Percentiles rank a stretch among this genome's conserved stretches.
Conservation (phyloP, 1,140 invertebrate species). For the Drosophila sp. region DNA sequence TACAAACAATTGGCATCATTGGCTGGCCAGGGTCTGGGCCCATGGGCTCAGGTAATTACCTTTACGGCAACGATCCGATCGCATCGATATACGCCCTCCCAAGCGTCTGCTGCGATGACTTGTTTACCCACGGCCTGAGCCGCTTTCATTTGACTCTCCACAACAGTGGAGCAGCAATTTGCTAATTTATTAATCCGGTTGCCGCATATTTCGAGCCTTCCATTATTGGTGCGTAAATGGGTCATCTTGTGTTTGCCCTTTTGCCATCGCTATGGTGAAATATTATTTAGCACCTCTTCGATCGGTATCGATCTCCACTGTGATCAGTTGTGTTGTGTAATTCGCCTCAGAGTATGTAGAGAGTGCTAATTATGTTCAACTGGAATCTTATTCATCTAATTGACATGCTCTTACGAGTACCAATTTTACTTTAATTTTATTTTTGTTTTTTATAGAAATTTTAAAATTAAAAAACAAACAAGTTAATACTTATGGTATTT, state of each 20-base stretch:
- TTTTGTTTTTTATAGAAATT: too few relatives aligned
- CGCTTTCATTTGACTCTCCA: slow-evolving; percentile 69
- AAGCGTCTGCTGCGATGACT: slow-evolving; percentile 35
- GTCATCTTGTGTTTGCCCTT: slow-evolving; percentile 52
- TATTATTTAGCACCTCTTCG: slow-evolving; percentile 62
- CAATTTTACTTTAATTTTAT: too few relatives aligned
- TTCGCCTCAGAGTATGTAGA: slow-evolving; percentile 1
- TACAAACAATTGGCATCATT: slow-evolving; percentile 78
- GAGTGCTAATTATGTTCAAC: slow-evolving; percentile 29
- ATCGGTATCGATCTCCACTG: neutral
- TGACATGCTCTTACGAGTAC: neutral
- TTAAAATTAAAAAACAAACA: too few relatives aligned
- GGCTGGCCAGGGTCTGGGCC: slow-evolving; percentile 40
- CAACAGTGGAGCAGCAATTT: slow-evolving; percentile 58
- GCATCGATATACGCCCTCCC: slow-evolving; percentile 59
- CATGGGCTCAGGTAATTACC: slow-evolving; percentile 43
- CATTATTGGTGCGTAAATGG: slow-evolving; percentile 52
- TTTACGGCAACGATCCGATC: too few relatives aligned
- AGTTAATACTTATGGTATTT: too few relatives aligned
- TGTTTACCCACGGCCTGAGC: slow-evolving; percentile 53
- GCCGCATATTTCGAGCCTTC: slow-evolving; percentile 63
- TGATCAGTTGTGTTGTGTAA: slow-evolving; percentile 10
- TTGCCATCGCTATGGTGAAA: slow-evolving; percentile 42
- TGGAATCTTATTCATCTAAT: slow-evolving; percentile 15
- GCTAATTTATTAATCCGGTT: slow-evolving; percentile 82